These are phyloP conservation scores for Sarcophaga rosellei DNA, from an alignment of 2,888 invertebrate genomes.

Conservation along the genomic window DNA sequence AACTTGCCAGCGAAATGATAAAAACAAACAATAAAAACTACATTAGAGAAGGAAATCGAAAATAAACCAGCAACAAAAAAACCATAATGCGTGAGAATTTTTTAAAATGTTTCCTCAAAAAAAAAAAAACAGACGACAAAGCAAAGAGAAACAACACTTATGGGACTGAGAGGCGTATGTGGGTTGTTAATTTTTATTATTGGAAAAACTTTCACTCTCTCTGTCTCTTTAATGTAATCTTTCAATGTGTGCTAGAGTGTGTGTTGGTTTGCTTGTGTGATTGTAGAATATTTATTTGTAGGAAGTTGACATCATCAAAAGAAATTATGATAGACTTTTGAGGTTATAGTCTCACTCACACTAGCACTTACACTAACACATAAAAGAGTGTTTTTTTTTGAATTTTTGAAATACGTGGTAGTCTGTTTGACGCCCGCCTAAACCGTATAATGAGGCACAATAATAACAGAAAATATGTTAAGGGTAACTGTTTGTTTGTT, in stretches of 20 bases:
- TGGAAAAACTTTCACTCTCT: not conserved
- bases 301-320: constrained; percentile 40
- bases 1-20: not conserved
- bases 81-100: constrained; percentile 22
- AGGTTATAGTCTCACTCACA: not conserved
- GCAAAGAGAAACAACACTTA: not conserved
- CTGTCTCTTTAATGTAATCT: not conserved
- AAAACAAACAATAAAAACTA: not conserved
- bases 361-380: too few relatives aligned
- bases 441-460: not conserved
- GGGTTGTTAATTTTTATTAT: constrained; percentile 10
- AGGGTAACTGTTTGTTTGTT: constrained; percentile 26
- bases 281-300: constrained; percentile 6
- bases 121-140: not conserved
- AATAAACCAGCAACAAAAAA: not conserved
- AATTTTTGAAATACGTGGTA: not conserved
- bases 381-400: not conserved
- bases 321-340: not conserved
- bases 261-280: not conserved
- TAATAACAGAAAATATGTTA: constrained; percentile 21
- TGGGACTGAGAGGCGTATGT: not conserved
- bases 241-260: not conserved
- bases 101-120: not conserved
- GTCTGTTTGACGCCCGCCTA: constrained; percentile 36
- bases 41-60: not conserved